Evolutionary conservation across 1,140 invertebrate species (phyloP), one percentile per base, ranked within the genome.

Genomic region (Bombus sibiricus): DNA sequence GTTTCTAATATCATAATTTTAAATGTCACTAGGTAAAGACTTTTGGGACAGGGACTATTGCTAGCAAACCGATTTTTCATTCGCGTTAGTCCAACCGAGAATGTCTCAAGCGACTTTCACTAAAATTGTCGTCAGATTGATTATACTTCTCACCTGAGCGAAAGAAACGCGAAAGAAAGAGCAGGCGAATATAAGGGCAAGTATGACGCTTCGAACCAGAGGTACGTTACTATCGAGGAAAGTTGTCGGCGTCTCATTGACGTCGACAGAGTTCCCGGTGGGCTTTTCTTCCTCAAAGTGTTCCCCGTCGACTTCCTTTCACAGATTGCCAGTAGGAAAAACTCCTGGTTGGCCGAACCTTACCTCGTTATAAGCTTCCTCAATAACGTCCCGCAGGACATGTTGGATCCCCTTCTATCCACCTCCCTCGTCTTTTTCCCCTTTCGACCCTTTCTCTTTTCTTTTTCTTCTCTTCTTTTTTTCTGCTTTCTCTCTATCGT

Each of bases 321-420:
- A 64, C 82, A 81, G 86, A 89, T 85, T 85, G 82, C 76, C 41
- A 41, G 68, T 73, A 72, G 64, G 69, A 86, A 83, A 75, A 80
- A 89, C 74, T 75, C 57, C 53, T 59, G 75, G 77, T 57, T 41
- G 28, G 62, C 39, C 74, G 34, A 53, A 37, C 87, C 80, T 80
- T 39, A 86, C 59, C 88, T 89, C 85, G 85, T 89, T 89, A 89
- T 86, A 86, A 86, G 81, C 81, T 86, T 79, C 80, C 68, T 69
- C 75, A 79, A 74, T 76, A 89, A 68, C 76, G 72, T 81, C 59
- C 25, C 84, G 22, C 4, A 69, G 72, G 80, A 81, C 84, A 34
- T 32, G 81, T 66, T 64, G 57, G 62, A 89, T 85, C 77, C 59
- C 32, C n/a, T n/a, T 32, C 57, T n/a, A n/a, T 34, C 34, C 41